Evolutionary conservation across 2,888 invertebrate species (phyloP), one percentile per base, ranked within the genome.

Genomic region (Pseudoips prasinana): DNA sequence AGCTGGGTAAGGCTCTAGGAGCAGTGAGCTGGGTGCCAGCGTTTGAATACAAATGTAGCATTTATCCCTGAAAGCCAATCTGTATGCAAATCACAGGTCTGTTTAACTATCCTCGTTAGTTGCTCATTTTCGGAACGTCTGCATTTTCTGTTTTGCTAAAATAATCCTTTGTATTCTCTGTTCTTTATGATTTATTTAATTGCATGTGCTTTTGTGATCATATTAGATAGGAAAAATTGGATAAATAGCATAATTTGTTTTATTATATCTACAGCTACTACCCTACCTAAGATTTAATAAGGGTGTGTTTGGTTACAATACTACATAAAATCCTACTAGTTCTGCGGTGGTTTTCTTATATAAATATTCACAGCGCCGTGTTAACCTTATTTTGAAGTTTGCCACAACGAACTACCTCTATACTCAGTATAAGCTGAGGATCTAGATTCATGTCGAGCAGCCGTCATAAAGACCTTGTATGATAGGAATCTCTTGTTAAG

Each of bases 41-140:
- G 84, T 85, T 83, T 80, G 87, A 87, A 88, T 87, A 87, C 88
- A 87, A 87, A 88, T 87, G 84, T 82, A 82, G 65, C 85, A 78
- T 86, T 88, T 87, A 88, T 85, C 84, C 84, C 82, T 71, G 72
- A 76, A 82, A 88, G 86, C 86, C 86, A 88, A 87, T 88, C 83
- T 88, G 87, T 86, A 88, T 87, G 88, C 73, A 84, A 87, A 88
- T 88, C 78, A 75, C 78, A 75, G 79, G 76, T 81, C 78, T 77
- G 72, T 82, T 85, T 82, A 84, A 86, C 87, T 86, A 84, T 86
- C 78, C 87, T 85, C 85, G 86, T 87, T 87, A 87, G 85, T 85
- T 86, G 86, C 85, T 85, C 86, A 86, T 87, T 88, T 87, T 82
- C 82, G 66, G 67, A 74, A 82, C 72, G 76, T 83, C 80, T 78